Evolutionary conservation across 2,888 invertebrate species (phyloP).

Genomic region (Exocentrus adspersus): DNA sequence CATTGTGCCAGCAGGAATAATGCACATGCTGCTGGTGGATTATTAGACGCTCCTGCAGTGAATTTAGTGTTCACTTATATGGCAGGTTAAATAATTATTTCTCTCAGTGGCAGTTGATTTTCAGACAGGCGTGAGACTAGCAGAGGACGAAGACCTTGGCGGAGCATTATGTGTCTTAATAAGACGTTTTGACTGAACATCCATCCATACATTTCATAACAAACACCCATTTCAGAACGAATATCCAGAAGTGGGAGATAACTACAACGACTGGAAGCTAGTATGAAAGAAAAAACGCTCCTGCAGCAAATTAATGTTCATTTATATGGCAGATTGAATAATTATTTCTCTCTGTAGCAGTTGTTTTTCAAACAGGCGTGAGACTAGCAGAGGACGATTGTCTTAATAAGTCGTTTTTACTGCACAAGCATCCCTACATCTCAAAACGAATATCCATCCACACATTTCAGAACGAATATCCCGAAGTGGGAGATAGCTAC

Average conservation of each 20-base stretch:
- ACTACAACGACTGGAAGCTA: too few species aligned
- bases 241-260: too few species aligned
- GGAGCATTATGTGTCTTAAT: not conserved
- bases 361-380: not conserved
- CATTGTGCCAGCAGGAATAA: conserved; percentile 15
- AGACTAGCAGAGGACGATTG: not conserved
- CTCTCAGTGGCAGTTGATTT: not conserved
- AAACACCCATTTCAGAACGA: too few species aligned
- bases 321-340: conserved; percentile 14
- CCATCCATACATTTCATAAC: too few species aligned
- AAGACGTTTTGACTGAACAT: too few species aligned
- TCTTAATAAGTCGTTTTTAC: not conserved
- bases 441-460: too few species aligned
- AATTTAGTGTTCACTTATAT: conserved; percentile 21
- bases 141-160: not conserved
- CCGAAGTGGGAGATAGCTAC: too few species aligned
- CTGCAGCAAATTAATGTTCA: conserved; percentile 16
- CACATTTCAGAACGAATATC: too few species aligned
- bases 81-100: conserved; percentile 15
- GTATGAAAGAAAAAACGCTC: too few species aligned
- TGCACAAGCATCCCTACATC: too few species aligned
- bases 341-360: conserved; percentile 2
- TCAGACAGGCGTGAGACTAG: not conserved
- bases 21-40: conserved; percentile 21
- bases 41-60: conserved; percentile 15